phyloP scores from a whole-genome alignment of 2,888 invertebrate species.

The Trisateles emortualis region DNA sequence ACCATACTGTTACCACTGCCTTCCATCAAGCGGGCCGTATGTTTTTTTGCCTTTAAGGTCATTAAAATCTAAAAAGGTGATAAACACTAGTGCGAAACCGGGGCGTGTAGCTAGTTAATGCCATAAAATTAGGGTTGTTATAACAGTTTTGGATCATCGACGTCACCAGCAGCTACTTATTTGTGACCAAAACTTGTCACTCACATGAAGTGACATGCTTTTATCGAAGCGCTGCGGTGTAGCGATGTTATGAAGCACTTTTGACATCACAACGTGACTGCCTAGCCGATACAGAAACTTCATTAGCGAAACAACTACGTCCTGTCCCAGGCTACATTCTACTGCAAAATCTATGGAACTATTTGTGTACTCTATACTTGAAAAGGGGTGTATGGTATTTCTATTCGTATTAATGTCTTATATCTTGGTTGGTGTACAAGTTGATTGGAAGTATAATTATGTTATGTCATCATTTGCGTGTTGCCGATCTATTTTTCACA shows the following conservation, averaged over 20 bases:
- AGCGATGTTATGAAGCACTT: background rate
- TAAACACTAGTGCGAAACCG: too few species aligned
- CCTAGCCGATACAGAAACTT: slow-evolving; percentile 16
- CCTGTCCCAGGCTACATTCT: background rate
- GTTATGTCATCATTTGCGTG: too few species aligned
- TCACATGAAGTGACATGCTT: slow-evolving; percentile 13
- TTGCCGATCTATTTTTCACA: too few species aligned
- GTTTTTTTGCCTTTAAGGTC: too few species aligned
- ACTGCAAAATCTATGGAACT: background rate
- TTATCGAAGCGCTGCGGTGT: slow-evolving; percentile 1
- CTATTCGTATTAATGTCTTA: too few species aligned
- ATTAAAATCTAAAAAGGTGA: too few species aligned
- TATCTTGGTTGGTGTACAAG: too few species aligned
- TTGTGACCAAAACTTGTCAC: slow-evolving; percentile 12
- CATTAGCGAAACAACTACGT: slow-evolving; percentile 32
- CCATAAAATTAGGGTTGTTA: background rate
- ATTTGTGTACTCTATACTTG: background rate
- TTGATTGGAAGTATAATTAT: too few species aligned
- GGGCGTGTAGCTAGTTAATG: background rate
- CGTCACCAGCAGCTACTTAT: slow-evolving; percentile 7
- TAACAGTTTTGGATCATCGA: background rate
- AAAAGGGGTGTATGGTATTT: too few species aligned
- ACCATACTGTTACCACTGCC: too few species aligned
- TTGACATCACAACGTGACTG: background rate
- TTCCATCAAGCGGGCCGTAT: too few species aligned